Evolutionary conservation across 2,888 invertebrate genomes (phyloP).

Genomic region (Reticulitermes lucifugus): DNA sequence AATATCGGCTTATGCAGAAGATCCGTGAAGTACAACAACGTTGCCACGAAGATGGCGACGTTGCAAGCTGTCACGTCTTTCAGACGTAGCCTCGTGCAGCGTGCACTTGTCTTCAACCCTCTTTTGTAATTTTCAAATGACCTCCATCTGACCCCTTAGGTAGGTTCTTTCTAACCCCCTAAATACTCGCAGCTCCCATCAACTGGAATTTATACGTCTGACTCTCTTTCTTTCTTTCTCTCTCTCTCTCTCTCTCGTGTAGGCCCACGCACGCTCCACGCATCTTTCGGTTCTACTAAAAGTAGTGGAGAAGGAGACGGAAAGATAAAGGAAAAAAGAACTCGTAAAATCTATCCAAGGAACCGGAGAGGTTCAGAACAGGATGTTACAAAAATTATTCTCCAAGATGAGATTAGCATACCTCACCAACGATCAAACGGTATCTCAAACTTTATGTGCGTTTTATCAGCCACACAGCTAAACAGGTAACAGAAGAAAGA

Average conservation of each 20-base stretch:
- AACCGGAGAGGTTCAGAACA: not conserved
- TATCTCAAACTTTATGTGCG: too few relatives aligned
- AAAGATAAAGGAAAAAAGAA: not conserved
- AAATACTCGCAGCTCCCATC: not conserved
- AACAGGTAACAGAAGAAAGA: too few relatives aligned
- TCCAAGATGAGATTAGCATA: not conserved
- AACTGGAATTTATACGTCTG: not conserved
- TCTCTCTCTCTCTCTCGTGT: not conserved
- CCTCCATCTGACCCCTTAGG: slow-evolving; percentile 29
- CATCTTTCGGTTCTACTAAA: not conserved
- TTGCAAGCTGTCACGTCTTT: not conserved
- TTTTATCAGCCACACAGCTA: too few relatives aligned
- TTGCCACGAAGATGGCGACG: not conserved
- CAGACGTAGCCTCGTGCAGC: not conserved
- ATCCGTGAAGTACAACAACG: too few relatives aligned
- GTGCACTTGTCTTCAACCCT: slow-evolving; percentile 26
- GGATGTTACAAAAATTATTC: not conserved
- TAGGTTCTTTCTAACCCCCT: not conserved
- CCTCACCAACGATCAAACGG: not conserved
- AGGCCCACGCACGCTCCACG: not conserved
- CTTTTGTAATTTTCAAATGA: slow-evolving; percentile 23
- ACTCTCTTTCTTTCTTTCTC: not conserved
- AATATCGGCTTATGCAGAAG: too few relatives aligned
- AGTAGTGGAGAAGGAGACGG: not conserved
- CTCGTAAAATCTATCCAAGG: not conserved